phyloP scores from a whole-genome alignment of 2,113 vertebrate species.

The Saccopteryx leptura region DNA sequence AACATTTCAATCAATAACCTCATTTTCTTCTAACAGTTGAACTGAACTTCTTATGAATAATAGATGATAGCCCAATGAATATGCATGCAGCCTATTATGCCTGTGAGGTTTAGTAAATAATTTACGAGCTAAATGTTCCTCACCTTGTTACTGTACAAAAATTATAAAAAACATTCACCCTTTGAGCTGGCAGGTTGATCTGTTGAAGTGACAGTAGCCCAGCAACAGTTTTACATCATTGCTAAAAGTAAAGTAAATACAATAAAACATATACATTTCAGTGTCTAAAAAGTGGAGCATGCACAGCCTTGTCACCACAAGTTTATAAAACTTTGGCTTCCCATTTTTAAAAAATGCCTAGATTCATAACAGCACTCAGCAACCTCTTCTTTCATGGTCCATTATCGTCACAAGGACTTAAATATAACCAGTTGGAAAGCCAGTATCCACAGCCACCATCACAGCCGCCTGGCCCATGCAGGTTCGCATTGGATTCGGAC shows the following conservation, averaged over 20 bases:
- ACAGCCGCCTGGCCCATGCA: too few species aligned
- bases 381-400: not conserved
- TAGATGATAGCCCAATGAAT: slow-evolving; percentile 88
- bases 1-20: slow-evolving; percentile 80
- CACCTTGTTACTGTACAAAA: slow-evolving; percentile 84
- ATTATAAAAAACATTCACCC: slow-evolving; percentile 77
- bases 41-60: slow-evolving; percentile 87
- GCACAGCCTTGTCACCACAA: not conserved
- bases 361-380: not conserved
- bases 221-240: not conserved
- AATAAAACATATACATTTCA: slow-evolving; percentile 53
- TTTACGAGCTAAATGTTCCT: slow-evolving; percentile 87
- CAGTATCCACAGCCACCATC: too few species aligned
- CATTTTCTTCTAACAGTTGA: slow-evolving; percentile 82
- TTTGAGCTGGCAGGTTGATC: slow-evolving; percentile 71
- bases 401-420: slow-evolving; percentile 8
- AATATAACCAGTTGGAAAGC: not conserved
- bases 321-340: slow-evolving; percentile 47
- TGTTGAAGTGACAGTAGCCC: slow-evolving; percentile 58
- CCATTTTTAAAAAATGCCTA: slow-evolving; percentile 19
- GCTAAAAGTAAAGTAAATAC: slow-evolving; percentile 47
- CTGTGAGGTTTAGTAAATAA: slow-evolving; percentile 88
- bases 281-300: not conserved
- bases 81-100: slow-evolving; percentile 86
- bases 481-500: too few species aligned